A percentile compares a stretch with the other conserved stretches of the same genome.
Evolutionary conservation across 2,888 invertebrate genomes (phyloP).

Genomic region (Anticlea derivata): DNA sequence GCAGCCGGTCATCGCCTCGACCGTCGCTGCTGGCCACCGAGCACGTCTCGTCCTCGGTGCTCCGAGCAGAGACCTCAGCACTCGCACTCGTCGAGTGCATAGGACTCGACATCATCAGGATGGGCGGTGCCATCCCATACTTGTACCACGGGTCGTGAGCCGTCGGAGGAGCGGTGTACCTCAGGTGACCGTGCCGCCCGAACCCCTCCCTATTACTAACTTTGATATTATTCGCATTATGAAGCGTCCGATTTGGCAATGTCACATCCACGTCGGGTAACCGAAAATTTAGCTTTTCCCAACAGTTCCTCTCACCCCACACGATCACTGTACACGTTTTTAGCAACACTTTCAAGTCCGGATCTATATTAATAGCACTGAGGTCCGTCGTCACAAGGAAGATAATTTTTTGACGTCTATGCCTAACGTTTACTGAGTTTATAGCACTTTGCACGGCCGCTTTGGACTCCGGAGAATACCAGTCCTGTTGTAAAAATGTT

Average conservation of each 20-base stretch:
- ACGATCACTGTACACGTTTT: slow-evolving; percentile 89
- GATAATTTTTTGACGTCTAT: slow-evolving; percentile 84
- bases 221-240: slow-evolving; percentile 78
- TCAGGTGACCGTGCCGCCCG: slow-evolving; percentile 76
- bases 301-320: slow-evolving; percentile 93
- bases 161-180: slow-evolving; percentile 81
- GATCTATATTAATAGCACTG: slow-evolving; percentile 87
- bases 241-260: slow-evolving; percentile 83
- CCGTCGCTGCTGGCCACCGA: slow-evolving; percentile 83
- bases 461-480: slow-evolving; percentile 92
- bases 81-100: slow-evolving; percentile 84
- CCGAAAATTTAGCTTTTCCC: slow-evolving; percentile 93
- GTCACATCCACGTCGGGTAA: slow-evolving; percentile 90
- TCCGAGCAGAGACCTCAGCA: slow-evolving; percentile 85
- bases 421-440: slow-evolving; percentile 86
- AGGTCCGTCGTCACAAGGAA: slow-evolving; percentile 81
- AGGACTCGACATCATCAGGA: slow-evolving; percentile 85
- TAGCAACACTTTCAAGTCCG: slow-evolving; percentile 88
- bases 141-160: slow-evolving; percentile 82
- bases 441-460: slow-evolving; percentile 90
- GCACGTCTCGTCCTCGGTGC: slow-evolving; percentile 86
- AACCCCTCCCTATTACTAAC: slow-evolving; percentile 76
- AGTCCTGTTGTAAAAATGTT: slow-evolving; percentile 92
- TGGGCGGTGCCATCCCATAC: slow-evolving; percentile 78
- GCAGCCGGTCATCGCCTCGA: slow-evolving; percentile 77